Evolutionary conservation across 2,113 vertebrate species (phyloP), one percentile per base, ranked within the genome.

Genomic region (Siphamia tubifer): DNA sequence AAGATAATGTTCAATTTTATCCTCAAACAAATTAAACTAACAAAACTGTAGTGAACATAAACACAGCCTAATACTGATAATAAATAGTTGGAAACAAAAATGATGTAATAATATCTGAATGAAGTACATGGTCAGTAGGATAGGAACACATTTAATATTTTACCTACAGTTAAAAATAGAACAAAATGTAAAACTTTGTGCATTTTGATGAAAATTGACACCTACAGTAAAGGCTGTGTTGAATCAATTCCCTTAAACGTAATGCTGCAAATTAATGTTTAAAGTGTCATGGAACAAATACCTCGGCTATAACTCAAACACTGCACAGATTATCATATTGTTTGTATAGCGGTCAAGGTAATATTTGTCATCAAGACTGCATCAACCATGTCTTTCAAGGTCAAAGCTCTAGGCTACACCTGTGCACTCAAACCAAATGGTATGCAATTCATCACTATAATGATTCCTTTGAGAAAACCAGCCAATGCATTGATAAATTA

Each of bases 401-500:
- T 81, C 61, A 82, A 58, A 64, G 38, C 73, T 56, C 34, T 31
- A 53, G 68, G 79, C 83, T 34, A 67, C 68, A 58, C 73, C 69
- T 77, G 76, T 44, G 45, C 68, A 69, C 57, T 44, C 42, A 45
- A 65, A 30, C 60, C 75, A 68, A 51, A 64, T 81, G 38, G 42
- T 89, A 67, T 90, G 84, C 84, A 71, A 92, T 92, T 89, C 93
- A 92, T 89, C 60, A 72, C 73, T 74, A 13, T 85, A 90, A 93
- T 89, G 87, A 90, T 89, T 86, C 83, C 83, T 90, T 90, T 83
- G 82, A 77, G 85, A 85, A 92, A 94, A 94, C 86, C 66, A 93
- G 79, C 57, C 64, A 64, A 85, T 86, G 82, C 83, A 87, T 82
- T 87, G 82, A 81, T 94, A 81, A 87, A 94, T 95, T 91, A 94